Base-by-base conservation (phyloP, 2,888 invertebrate species). In the Rotaria macrura region DNA sequence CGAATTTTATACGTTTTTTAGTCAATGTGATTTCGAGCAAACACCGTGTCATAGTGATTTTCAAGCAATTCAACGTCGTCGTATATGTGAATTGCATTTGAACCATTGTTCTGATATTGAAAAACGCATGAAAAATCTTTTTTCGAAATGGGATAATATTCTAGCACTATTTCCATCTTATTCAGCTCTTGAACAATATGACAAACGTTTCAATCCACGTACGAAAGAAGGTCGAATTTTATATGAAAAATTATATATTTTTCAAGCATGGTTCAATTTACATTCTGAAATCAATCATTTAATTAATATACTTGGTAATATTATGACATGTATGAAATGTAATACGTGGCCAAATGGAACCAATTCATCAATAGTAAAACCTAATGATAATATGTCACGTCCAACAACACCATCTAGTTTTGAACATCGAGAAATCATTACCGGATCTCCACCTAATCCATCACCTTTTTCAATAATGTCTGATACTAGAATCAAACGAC, bases 201-300 rank as follows among this genome's bases (percentile, higher is more conserved):
- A 79, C n/a, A 79, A 79, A 79, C 79, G 79, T 43, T 79, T 79
- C 5, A 79, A 79, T 79, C 43, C 79, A 25, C 25, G 10, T 9
- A 79, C 79, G 14, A 25, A 12, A 79, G 79, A 79, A 43, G 79
- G 79, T 10, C 25, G n/a, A 43, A 43, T 79, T 79, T 79, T 79
- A 14, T 79, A 79, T 43, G 79, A 79, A 43, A 79, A 79, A 43
- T 79, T 79, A n/a, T 25, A 12, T n/a, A 40, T 79, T 79, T 79
- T 79, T 43, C 79, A 79, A 43, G 79, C 79, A 14, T 79, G 79
- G 79, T 43, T 43, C n/a, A 79, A 79, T 79, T 43, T 79, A 40
- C 43, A 79, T 79, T 43, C 79, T 12, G 79, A 79, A 79, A 79
- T 79, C 2, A 43, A 79, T 43, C 79, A 43, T 25, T 79, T 79